Base-by-base conservation (phyloP, 2,797 vertebrate genomes). In the Otus scops region DNA sequence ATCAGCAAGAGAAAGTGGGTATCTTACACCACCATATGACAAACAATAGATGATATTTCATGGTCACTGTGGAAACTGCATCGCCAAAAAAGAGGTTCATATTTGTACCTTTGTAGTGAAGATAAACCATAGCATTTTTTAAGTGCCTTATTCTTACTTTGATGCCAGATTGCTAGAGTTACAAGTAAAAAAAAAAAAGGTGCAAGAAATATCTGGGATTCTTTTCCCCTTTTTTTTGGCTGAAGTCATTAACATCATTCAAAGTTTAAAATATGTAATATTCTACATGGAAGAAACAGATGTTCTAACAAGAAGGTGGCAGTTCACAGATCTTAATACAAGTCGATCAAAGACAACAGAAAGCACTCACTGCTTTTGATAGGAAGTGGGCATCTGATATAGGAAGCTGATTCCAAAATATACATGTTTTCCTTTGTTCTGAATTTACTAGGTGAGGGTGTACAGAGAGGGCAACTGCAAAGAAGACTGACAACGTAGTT, bases 61-160 rank as follows among this genome's bases (percentile, higher is more conserved):
- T 79, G 67, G 81, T 91, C 85, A 60, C 73, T 78, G 60, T 90
- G 78, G 75, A 93, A 97, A 93, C 50, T 45, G 34, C 47, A 77
- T 63, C 93, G 81, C 20, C 4, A 5, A 45, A 91, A 64, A 69
- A 47, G 38, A 91, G 22, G 13, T n/a, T 76, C 27, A 24, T 69
- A 79, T n/a, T 45, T 76, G n/a, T 38, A 56, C 28, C 77, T 88
- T 61, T 69, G 47, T 13, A 82, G 83, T 65, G 13, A 69, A 78
- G 53, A 57, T 43, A 92, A 60, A 56, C 17, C 24, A 39, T 50
- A 45, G n/a, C 54, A 69, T 45, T 67, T 80, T 70, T 68, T 50
- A 48, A 82, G 54, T 39, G 22, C 16, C 8, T 3, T 41, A 38
- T 82, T 92, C 56, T 83, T 95, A 57, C 27, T 88, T 70, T 64